Evolutionary conservation across 1,140 invertebrate species (phyloP).

Genomic region (Drosophila chauvacae): DNA sequence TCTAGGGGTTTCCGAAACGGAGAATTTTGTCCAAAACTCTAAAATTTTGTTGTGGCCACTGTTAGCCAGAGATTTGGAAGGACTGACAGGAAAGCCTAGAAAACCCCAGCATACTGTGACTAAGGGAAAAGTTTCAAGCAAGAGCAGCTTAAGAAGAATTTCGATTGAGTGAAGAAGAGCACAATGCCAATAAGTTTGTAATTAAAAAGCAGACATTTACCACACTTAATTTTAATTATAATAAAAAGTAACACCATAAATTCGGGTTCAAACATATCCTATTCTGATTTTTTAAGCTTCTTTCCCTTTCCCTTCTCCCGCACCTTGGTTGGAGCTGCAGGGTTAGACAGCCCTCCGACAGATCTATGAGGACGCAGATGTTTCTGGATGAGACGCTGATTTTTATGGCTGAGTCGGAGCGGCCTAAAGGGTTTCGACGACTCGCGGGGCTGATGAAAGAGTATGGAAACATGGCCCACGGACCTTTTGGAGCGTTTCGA

Average conservation of each 20-base stretch:
- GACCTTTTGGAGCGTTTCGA: background rate
- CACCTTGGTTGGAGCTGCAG: background rate
- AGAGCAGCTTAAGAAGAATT: too few species aligned
- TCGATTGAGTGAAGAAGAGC: too few species aligned
- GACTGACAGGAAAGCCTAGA: background rate
- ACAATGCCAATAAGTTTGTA: too few species aligned
- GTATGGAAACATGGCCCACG: fast-evolving
- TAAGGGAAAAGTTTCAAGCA: background rate
- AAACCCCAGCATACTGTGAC: background rate
- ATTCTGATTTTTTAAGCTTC: background rate
- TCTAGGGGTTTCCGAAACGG: background rate
- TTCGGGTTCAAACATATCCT: too few species aligned
- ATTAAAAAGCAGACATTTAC: too few species aligned
- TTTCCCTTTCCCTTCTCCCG: background rate
- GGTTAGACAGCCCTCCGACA: background rate
- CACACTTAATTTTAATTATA: too few species aligned
- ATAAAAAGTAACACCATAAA: too few species aligned
- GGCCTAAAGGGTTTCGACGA: background rate
- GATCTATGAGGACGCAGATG: background rate
- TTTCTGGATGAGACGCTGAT: too few species aligned
- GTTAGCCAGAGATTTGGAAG: background rate
- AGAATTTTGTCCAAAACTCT: background rate
- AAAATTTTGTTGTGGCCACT: slow-evolving; percentile 1
- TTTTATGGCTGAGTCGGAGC: too few species aligned
- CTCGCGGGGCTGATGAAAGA: background rate